Conservation (phyloP, 2,888 invertebrate genomes). For the Leptopilina drosophilae region DNA sequence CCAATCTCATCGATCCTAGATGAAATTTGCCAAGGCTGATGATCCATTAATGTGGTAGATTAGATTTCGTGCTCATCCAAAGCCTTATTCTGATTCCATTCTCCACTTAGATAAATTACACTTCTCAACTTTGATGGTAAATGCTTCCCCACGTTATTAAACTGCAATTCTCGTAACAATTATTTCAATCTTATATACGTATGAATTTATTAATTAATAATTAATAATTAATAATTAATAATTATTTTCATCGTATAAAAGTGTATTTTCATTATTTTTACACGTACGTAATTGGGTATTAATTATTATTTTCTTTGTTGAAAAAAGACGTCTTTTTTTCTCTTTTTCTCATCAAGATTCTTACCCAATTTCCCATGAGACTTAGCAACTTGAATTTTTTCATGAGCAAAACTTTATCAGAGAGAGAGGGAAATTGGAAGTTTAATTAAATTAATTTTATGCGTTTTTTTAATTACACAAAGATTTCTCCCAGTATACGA, state of each 20-base stretch:
- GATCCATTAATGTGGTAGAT: constrained; percentile 13
- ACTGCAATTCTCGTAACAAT: background rate
- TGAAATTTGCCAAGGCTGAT: constrained; percentile 16
- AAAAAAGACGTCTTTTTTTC: background rate
- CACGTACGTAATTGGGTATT: too few relatives aligned
- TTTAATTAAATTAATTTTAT: constrained; percentile 25
- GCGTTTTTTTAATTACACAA: constrained; percentile 14
- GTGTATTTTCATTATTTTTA: too few relatives aligned
- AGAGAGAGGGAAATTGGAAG: background rate
- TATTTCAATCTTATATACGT: too few relatives aligned
- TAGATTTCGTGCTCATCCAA: constrained; percentile 1
- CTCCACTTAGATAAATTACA: constrained; percentile 14
- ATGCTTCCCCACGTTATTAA: background rate
- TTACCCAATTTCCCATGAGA: constrained; percentile 6
- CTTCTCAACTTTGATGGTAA: background rate
- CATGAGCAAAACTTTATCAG: constrained; percentile 11
- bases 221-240: too few relatives aligned
- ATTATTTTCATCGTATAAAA: too few relatives aligned
- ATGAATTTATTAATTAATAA: too few relatives aligned
- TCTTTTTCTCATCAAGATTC: background rate
- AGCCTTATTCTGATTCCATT: background rate
- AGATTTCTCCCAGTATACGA: constrained; percentile 1
- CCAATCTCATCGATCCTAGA: constrained; percentile 23
- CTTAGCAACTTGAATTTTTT: constrained; percentile 6
- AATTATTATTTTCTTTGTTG: too few relatives aligned